A percentile compares a stretch with the other conserved stretches of the same genome.
Evolutionary conservation across 2,113 vertebrate genomes (phyloP).

Genomic region (Meriones unguiculatus): DNA sequence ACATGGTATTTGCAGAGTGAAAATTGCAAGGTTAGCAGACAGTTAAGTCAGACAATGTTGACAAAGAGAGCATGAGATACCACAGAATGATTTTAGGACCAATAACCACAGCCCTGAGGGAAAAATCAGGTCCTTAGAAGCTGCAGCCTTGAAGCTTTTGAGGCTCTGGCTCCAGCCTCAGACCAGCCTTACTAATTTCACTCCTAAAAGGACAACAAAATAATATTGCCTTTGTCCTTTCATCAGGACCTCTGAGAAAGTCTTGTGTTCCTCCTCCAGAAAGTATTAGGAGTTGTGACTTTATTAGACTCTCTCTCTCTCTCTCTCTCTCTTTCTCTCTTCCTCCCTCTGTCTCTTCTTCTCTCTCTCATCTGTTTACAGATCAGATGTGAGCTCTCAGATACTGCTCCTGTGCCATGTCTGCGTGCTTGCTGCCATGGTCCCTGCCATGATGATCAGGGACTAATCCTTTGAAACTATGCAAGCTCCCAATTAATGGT

Average conservation of each 20-base stretch:
- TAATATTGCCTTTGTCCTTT: background rate
- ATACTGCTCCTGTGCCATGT: background rate
- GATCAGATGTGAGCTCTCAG: background rate
- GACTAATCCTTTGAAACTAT: background rate
- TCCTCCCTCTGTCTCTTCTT: too few species aligned
- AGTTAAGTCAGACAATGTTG: background rate
- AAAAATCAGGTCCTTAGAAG: background rate
- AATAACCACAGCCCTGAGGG: background rate
- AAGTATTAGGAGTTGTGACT: background rate
- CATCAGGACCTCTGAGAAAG: background rate
- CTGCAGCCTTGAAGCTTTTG: background rate
- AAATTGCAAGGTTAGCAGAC: background rate
- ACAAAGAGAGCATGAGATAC: background rate
- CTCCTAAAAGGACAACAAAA: background rate
- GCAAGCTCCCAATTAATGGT: background rate
- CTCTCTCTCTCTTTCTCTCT: background rate
- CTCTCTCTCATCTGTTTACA: background rate
- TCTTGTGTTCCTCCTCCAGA: background rate
- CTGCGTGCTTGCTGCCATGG: background rate
- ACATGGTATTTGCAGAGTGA: background rate
- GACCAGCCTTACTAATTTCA: background rate
- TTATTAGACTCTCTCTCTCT: background rate
- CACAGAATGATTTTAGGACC: background rate
- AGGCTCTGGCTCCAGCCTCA: background rate
- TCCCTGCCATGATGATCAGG: background rate